Base-by-base conservation (phyloP, 2,797 vertebrate genomes). In the Clarias platycephalus region DNA sequence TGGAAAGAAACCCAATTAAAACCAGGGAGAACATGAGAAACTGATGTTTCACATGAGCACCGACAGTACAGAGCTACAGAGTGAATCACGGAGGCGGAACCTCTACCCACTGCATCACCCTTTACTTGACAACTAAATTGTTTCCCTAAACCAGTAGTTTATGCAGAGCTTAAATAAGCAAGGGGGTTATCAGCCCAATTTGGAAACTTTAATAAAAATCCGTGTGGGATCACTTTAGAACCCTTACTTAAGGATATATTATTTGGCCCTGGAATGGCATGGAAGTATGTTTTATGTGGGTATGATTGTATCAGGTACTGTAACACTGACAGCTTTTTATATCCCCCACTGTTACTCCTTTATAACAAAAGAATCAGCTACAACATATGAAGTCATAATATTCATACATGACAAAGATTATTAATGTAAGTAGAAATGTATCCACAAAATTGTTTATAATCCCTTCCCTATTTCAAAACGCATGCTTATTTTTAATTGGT, bases 311-410 rank as follows among this genome's bases (percentile, higher is more conserved):
- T 31, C 16, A 15, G 63, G 63, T n/a, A 26, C 26, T 18, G 28
- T 67, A 31, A 24, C 34, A 70, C 22, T 15, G 4, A 34, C 22
- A 24, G 22, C 2, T 70, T 20, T 22, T 70, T 24, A 71, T n/a
- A 44, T 70, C 3, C 31, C 44, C 44, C 18, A 44, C 10, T 71
- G 40, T 71, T 24, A 71, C 5, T 13, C 20, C 5, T 44, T 70
- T 40, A 40, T 40, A 70, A 24, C 24, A 16, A 5, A 84, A 40
- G n/a, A 49, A 79, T 72, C 57, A 63, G 7, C 49, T 26, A 49
- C 80, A 75, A 60, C 80, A 85, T 74, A 85, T 82, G 37, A 79
- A 34, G 28, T 24, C 44, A 55, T 75, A 28, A 55, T 55, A 26
- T 26, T 31, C 49, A 55, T 4, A 4, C n/a, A 75, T 31, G 72